Conservation (phyloP, 2,888 invertebrate genomes). For the Brenthis ino region DNA sequence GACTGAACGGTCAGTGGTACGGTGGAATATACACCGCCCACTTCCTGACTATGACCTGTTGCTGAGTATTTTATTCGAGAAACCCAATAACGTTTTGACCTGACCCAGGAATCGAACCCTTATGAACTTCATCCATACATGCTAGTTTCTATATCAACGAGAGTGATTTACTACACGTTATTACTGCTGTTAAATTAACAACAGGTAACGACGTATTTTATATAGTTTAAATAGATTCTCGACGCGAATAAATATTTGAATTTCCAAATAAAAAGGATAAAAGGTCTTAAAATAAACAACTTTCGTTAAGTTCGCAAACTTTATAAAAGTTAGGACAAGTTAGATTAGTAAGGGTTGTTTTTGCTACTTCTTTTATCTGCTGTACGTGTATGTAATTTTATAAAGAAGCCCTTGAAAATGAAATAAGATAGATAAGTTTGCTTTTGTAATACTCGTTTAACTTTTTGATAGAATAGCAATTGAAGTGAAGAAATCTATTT, state of each 20-base stretch:
- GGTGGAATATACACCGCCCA: too few species aligned
- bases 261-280: constrained; percentile 21
- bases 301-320: constrained; percentile 14
- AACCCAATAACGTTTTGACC: too few species aligned
- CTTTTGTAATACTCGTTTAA: background rate
- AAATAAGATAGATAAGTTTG: background rate
- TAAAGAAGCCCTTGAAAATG: background rate
- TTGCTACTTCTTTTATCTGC: constrained; percentile 17
- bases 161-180: too few species aligned
- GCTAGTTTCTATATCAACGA: too few species aligned
- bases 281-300: constrained; percentile 6
- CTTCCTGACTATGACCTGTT: too few species aligned
- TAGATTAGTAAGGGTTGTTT: constrained; percentile 26
- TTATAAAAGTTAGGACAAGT: constrained; percentile 23
- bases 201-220: background rate
- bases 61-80: too few species aligned
- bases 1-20: too few species aligned
- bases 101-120: too few species aligned
- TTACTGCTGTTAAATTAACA: too few species aligned
- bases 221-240: background rate
- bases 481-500: too few species aligned
- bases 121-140: too few species aligned
- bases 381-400: constrained; percentile 12
- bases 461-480: too few species aligned
- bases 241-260: constrained; percentile 6